Base-by-base conservation (phyloP, 2,113 vertebrate genomes). In the Dasyornis broadbenti region DNA sequence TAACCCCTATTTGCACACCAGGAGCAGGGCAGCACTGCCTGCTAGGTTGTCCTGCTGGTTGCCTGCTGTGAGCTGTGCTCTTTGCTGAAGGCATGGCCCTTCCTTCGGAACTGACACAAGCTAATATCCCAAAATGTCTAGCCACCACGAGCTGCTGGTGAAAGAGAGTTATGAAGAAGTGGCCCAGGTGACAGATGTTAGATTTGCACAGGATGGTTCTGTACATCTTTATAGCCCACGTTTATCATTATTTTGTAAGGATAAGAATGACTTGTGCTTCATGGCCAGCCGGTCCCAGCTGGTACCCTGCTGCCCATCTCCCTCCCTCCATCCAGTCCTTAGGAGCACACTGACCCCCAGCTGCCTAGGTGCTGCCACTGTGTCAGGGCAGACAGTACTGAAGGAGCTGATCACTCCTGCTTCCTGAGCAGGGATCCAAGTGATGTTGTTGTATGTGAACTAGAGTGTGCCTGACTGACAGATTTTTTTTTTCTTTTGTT, bases 351-450 rank as follows among this genome's bases (percentile, higher is more conserved):
- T n/a, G 57, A 19, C 33, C 40, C 30, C 24, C 49, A 30, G 31
- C 40, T 44, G 13, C 30, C 66, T 1, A 4, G 30, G 63, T 77
- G 72, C 57, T 8, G 15, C 18, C 39, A 20, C 42, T 12, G 27
- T 13, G 28, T 26, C 6, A 10, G 9, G 19, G 28, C 1, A 2
- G 8, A 31, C 28, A 1, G 0, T 28, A 13, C 53, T 1, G 0
- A 37, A 76, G n/a, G 60, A 86, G 50, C 42, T 4, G 5, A 11
- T 76, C 0, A 1, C 60, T 63, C 30, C 60, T 31, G 49, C n/a
- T 57, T 68, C 59, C 47, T 31, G 19, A 20, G 42, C 82, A 44
- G 53, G 23, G 53, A 66, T 79, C 61, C 20, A 8, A 13, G n/a
- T 11, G 3, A 40, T 17, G 15, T 4, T 44, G 31, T 35, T 84